Evolutionary conservation across 2,888 invertebrate genomes (phyloP), one percentile per base, ranked within the genome.

Genomic region (Piscicola geometra): DNA sequence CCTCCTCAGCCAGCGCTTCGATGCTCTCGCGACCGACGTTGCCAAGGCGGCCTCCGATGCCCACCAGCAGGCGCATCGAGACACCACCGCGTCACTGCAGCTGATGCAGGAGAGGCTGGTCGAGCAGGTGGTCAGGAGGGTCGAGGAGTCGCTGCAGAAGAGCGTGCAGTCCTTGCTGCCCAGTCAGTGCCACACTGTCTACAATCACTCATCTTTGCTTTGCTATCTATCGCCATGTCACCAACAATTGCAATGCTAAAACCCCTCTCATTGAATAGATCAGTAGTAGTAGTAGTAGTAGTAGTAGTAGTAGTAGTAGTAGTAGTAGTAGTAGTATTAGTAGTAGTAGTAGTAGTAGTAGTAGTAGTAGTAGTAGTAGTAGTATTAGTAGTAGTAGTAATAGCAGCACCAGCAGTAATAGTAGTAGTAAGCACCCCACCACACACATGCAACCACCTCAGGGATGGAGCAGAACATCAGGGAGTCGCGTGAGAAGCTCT

Each of bases 401-500:
- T n/a, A n/a, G n/a, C n/a, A n/a, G n/a, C n/a, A n/a, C n/a, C n/a
- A n/a, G n/a, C n/a, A n/a, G n/a, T n/a, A n/a, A n/a, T n/a, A n/a
- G n/a, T n/a, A n/a, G n/a, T n/a, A n/a, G n/a, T n/a, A n/a, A n/a
- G n/a, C n/a, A n/a, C 15, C 15, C 41, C 41, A 41, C 41, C 25
- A 56, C 60, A 15, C 15, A 67, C 3, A 64, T 60, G 0, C 25
- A 0, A 9, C 1, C 36, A 9, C 36, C 41, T 15, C 75, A 77
- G 77, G 50, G n/a, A 33, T 75, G 32, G 66, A 60, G 30, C 71
- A 75, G 25, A 35, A 67, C 64, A 87, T 93, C 76, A 92, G 93
- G 81, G 90, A 90, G 32, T 87, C 93, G 21, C 91, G 91, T 77
- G 88, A 88, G 73, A 90, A 92, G 82, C 86, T 94, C 80, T 90